Percentiles rank a stretch among this genome's conserved stretches.
Conservation (phyloP, 2,113 vertebrate genomes). For the Thamnaconus septentrionalis region DNA sequence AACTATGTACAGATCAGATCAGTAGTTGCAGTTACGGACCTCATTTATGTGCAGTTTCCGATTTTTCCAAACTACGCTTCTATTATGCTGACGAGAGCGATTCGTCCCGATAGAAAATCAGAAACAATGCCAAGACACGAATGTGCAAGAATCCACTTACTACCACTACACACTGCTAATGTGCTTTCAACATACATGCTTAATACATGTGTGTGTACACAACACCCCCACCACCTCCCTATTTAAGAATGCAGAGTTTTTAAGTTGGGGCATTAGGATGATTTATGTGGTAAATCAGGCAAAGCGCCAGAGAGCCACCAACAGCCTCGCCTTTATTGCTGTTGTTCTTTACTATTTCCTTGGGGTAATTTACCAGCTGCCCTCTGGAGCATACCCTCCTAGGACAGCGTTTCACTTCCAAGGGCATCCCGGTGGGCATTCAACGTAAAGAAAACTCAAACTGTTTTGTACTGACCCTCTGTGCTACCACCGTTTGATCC, state of each 20-base stretch:
- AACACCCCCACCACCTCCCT: conserved; percentile 36
- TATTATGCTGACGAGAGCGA: not conserved
- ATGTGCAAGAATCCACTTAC: not conserved
- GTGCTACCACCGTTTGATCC: too few species aligned
- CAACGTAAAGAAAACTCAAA: not conserved
- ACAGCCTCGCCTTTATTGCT: conserved; percentile 67
- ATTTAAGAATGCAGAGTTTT: conserved; percentile 75
- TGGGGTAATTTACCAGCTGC: conserved; percentile 68
- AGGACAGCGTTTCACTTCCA: conserved; percentile 62
- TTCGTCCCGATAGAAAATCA: conserved; percentile 4
- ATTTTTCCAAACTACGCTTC: too few species aligned
- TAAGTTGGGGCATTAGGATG: conserved; percentile 71
- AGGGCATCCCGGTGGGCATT: conserved; percentile 63
- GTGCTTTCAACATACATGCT: conserved; percentile 2
- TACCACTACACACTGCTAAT: too few species aligned
- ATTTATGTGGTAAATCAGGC: conserved; percentile 72
- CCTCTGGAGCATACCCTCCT: conserved; percentile 62
- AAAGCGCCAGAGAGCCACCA: conserved; percentile 65
- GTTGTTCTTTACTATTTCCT: conserved; percentile 73
- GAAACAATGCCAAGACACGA: conserved; percentile 11
- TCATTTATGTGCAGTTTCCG: too few species aligned
- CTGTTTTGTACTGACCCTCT: too few species aligned
- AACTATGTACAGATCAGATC: too few species aligned
- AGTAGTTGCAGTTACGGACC: too few species aligned
- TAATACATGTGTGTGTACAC: conserved; percentile 41